Conservation (phyloP, 53 echinoderm and acorn worm species). For the Actinopyga echinites region DNA sequence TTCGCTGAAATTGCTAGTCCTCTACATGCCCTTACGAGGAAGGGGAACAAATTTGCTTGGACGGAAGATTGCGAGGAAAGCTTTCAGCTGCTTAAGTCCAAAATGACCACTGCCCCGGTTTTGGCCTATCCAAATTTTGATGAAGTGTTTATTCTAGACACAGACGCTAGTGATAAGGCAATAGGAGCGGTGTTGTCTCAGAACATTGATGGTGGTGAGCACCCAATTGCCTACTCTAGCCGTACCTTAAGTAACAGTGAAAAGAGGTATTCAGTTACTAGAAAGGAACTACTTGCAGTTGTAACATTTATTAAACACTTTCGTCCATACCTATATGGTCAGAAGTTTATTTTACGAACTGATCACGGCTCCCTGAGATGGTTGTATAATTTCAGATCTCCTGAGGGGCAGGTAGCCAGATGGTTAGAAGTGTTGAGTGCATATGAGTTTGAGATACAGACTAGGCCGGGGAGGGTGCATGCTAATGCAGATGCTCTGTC, state of each 20-base stretch:
- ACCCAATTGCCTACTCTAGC: slow-evolving; percentile 37
- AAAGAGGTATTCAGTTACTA: slow-evolving; percentile 25
- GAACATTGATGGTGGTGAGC: slow-evolving; percentile 24
- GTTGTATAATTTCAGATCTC: slow-evolving; percentile 37
- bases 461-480: slow-evolving; percentile 45
- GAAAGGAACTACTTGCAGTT: slow-evolving; percentile 50
- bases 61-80: slow-evolving; percentile 17
- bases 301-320: slow-evolving; percentile 37
- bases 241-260: slow-evolving; percentile 43
- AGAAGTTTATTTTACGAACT: slow-evolving; percentile 32
- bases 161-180: slow-evolving; percentile 48
- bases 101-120: slow-evolving; percentile 17
- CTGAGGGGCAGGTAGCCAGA: slow-evolving; percentile 42
- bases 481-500: slow-evolving; percentile 54
- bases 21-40: slow-evolving; percentile 47
- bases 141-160: slow-evolving; percentile 28
- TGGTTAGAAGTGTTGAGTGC: slow-evolving; percentile 37
- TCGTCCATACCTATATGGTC: slow-evolving; percentile 46
- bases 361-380: slow-evolving; percentile 37
- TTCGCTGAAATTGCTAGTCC: slow-evolving; percentile 52
- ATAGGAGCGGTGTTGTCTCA: slow-evolving; percentile 53
- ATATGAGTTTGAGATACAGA: slow-evolving; percentile 42
- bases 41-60: slow-evolving; percentile 35
- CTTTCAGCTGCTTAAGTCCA: slow-evolving; percentile 26
- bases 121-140: slow-evolving; percentile 41